phyloP scores from a whole-genome alignment of 2,888 invertebrate genomes.

The Vandiemenella viatica region DNA sequence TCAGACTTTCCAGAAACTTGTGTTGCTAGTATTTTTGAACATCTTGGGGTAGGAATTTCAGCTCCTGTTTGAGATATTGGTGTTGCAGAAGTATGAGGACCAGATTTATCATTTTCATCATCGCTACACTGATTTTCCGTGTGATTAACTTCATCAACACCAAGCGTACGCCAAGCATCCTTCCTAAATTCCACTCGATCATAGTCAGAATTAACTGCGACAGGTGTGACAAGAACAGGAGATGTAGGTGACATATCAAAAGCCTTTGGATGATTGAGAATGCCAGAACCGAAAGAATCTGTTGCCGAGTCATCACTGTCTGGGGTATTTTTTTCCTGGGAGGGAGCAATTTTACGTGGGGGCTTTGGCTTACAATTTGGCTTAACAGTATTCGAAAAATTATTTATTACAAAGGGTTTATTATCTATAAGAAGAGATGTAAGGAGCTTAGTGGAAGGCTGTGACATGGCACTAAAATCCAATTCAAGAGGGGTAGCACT shows the following conservation, averaged over 20 bases:
- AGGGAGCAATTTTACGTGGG: slow-evolving; percentile 32
- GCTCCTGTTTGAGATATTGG: too few species aligned
- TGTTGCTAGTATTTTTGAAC: slow-evolving; percentile 12
- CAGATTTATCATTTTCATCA: slow-evolving; percentile 5
- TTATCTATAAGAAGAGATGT: slow-evolving; percentile 3
- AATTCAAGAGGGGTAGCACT: slow-evolving; percentile 32
- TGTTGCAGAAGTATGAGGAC: background rate
- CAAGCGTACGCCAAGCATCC: slow-evolving; percentile 70
- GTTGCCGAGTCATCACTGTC: slow-evolving; percentile 29
- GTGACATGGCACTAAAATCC: slow-evolving; percentile 23
- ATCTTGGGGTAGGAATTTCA: background rate
- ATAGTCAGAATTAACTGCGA: slow-evolving; percentile 33
- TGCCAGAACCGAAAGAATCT: slow-evolving; percentile 35
- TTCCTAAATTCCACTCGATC: slow-evolving; percentile 61
- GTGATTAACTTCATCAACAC: slow-evolving; percentile 56
- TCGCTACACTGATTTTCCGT: slow-evolving; percentile 34
- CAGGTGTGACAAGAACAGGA: background rate
- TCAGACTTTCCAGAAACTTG: slow-evolving; percentile 9
- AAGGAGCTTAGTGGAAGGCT: slow-evolving; percentile 15
- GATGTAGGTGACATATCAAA: slow-evolving; percentile 18
- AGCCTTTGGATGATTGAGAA: slow-evolving; percentile 12
- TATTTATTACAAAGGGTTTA: slow-evolving; percentile 7
- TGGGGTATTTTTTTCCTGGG: slow-evolving; percentile 2
- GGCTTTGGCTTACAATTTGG: slow-evolving; percentile 44
- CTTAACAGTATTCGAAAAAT: background rate